A percentile compares a stretch with the other conserved stretches of the same genome.
phyloP scores from a whole-genome alignment of 1,140 invertebrate genomes.

The Nasonia vitripennis region DNA sequence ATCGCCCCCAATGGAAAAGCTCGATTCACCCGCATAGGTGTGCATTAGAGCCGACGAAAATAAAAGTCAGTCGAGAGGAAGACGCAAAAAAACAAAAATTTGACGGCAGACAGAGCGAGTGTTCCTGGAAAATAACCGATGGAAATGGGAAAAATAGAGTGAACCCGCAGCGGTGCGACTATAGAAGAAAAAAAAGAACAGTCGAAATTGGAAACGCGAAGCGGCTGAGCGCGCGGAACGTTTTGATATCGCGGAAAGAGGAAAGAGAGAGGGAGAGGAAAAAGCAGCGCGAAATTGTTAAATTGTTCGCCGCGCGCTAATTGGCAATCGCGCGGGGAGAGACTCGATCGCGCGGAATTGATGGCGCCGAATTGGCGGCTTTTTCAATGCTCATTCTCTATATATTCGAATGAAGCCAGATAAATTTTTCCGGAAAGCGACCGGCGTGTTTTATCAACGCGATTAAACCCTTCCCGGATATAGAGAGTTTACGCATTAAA shows the following conservation, averaged over 20 bases:
- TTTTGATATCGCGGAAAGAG: background rate
- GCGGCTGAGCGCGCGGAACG: background rate
- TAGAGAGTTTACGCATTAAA: background rate
- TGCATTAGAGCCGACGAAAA: background rate
- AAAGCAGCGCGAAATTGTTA: conserved; percentile 7
- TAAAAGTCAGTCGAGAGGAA: background rate
- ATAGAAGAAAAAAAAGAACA: background rate
- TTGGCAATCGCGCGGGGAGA: background rate
- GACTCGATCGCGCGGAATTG: conserved; percentile 1
- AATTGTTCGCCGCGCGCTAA: conserved; percentile 18
- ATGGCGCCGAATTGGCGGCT: background rate
- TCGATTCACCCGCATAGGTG: background rate
- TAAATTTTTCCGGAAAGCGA: too few relatives aligned
- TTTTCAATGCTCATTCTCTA: background rate
- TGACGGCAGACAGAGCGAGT: background rate
- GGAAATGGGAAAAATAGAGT: conserved; percentile 26
- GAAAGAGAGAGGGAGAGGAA: background rate
- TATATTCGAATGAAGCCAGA: too few relatives aligned
- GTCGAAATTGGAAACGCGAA: conserved; percentile 5
- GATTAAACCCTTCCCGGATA: background rate
- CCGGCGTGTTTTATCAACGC: background rate
- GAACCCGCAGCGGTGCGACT: background rate
- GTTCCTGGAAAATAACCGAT: conserved; percentile 13
- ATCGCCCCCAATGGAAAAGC: background rate
- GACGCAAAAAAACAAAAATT: conserved; percentile 3